These are phyloP conservation scores for Adrianichthys oophorus DNA, from an alignment of 2,797 vertebrate species.

Conservation along the genomic window DNA sequence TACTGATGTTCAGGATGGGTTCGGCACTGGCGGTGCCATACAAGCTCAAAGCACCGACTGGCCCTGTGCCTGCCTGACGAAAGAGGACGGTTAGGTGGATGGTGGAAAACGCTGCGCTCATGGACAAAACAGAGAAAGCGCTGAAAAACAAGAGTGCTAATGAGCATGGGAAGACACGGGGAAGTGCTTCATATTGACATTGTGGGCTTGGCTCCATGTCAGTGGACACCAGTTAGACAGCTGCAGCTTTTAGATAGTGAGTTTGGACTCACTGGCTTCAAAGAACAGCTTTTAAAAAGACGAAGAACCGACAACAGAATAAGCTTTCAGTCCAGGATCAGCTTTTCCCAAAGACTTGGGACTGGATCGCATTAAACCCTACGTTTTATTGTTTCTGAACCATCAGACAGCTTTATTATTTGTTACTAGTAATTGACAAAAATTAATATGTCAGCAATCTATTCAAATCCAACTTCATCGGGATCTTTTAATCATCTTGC, in stretches of 20 bases:
- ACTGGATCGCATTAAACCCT: slow-evolving; percentile 60
- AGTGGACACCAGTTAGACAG: slow-evolving; percentile 33
- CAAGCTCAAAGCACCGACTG: slow-evolving; percentile 49
- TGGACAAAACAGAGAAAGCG: slow-evolving; percentile 48
- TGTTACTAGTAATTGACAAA: slow-evolving; percentile 12
- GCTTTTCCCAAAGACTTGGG: slow-evolving; percentile 57
- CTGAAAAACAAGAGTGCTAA: slow-evolving; percentile 24
- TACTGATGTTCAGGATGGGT: slow-evolving; percentile 48
- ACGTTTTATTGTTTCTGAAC: slow-evolving; percentile 73
- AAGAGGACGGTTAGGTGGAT: slow-evolving; percentile 69
- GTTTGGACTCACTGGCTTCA: slow-evolving; percentile 40
- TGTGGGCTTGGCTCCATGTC: slow-evolving; percentile 53
- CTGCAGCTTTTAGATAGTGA: slow-evolving; percentile 31
- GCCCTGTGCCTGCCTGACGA: slow-evolving; percentile 40
- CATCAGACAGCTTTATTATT: slow-evolving; percentile 55
- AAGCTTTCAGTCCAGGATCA: slow-evolving; percentile 17
- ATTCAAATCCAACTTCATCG: slow-evolving; percentile 18
- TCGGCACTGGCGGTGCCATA: slow-evolving; percentile 25
- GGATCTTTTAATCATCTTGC: slow-evolving; percentile 15
- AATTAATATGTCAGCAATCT: slow-evolving; percentile 27
- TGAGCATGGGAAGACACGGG: slow-evolving; percentile 48
- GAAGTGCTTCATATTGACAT: slow-evolving; percentile 56
- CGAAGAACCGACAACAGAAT: slow-evolving; percentile 34
- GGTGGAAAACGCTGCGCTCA: slow-evolving; percentile 62
- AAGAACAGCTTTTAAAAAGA: slow-evolving; percentile 27